Evolutionary conservation across 2,888 invertebrate species (phyloP).

Genomic region (Reticulitermes lucifugus): DNA sequence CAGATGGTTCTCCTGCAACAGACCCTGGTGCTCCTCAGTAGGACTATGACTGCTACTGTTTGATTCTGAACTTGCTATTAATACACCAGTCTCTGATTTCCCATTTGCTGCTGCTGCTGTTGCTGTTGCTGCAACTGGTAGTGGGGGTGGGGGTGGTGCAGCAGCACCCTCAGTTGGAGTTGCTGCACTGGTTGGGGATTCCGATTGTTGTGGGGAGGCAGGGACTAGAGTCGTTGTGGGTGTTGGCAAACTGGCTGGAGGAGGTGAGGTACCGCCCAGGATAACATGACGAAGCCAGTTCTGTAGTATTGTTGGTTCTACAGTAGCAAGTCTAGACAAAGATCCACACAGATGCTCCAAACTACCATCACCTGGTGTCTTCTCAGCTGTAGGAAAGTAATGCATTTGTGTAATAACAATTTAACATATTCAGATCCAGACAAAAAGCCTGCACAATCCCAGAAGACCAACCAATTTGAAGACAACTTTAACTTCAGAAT

Average conservation of each 20-base stretch:
- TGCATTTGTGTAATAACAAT: too few species aligned
- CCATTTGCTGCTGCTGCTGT: constrained; percentile 32
- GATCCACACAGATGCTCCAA: constrained; percentile 76
- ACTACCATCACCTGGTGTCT: constrained; percentile 71
- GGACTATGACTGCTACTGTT: constrained; percentile 50
- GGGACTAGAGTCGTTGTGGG: constrained; percentile 35
- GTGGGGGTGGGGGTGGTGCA: constrained; percentile 58
- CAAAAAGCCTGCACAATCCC: too few species aligned
- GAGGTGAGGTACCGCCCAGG: constrained; percentile 63
- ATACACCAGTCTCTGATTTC: constrained; percentile 25
- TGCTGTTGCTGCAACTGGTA: neutral
- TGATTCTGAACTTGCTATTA: constrained; percentile 48
- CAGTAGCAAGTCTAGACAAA: constrained; percentile 73
- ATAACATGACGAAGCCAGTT: constrained; percentile 75
- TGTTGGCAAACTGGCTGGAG: constrained; percentile 45
- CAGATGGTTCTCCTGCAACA: constrained; percentile 76
- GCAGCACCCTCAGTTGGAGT: constrained; percentile 58
- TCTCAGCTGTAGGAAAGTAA: constrained; percentile 65
- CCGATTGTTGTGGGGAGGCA: constrained; percentile 36
- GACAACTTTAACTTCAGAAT: too few species aligned
- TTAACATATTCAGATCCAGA: too few species aligned
- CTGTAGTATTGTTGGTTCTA: constrained; percentile 74
- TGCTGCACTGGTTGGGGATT: constrained; percentile 40
- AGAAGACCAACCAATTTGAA: too few species aligned
- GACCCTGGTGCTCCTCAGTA: constrained; percentile 65